These are phyloP conservation scores for Elysia chlorotica DNA, from an alignment of 1,140 invertebrate species.

Conservation along the genomic window DNA sequence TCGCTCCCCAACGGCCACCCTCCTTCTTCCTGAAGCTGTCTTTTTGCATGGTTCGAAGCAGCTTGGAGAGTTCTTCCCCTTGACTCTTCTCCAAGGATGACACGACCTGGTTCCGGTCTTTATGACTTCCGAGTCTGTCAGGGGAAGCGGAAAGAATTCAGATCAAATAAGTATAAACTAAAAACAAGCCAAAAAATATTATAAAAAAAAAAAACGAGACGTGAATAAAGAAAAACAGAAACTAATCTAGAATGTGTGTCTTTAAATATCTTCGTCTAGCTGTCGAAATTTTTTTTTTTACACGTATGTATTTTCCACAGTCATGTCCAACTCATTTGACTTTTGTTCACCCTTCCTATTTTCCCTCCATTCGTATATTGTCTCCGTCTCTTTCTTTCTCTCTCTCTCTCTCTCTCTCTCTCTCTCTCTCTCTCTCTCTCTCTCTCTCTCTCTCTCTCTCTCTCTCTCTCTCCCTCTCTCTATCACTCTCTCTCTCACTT, in stretches of 20 bases:
- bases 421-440: conserved; percentile 14
- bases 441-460: conserved; percentile 17
- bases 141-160: not conserved
- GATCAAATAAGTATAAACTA: not conserved
- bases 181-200: not conserved
- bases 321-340: too few species aligned
- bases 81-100: conserved; percentile 9
- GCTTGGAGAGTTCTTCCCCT: conserved; percentile 33
- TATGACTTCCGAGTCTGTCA: not conserved
- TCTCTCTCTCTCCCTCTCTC: not conserved
- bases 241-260: too few species aligned
- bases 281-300: too few species aligned
- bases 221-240: not conserved
- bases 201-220: not conserved
- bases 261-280: too few species aligned
- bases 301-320: too few species aligned
- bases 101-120: not conserved
- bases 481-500: not conserved
- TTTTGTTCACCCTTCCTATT: too few species aligned
- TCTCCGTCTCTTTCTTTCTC: conserved; percentile 15
- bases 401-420: conserved; percentile 18
- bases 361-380: too few species aligned
- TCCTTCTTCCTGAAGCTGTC: conserved; percentile 28
- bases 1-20: conserved; percentile 41
- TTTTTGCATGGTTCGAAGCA: conserved; percentile 36